A percentile compares a stretch with the other conserved stretches of the same genome.
Conservation (phyloP, 2,113 vertebrate genomes). For the Misgurnus anguillicaudatus region DNA sequence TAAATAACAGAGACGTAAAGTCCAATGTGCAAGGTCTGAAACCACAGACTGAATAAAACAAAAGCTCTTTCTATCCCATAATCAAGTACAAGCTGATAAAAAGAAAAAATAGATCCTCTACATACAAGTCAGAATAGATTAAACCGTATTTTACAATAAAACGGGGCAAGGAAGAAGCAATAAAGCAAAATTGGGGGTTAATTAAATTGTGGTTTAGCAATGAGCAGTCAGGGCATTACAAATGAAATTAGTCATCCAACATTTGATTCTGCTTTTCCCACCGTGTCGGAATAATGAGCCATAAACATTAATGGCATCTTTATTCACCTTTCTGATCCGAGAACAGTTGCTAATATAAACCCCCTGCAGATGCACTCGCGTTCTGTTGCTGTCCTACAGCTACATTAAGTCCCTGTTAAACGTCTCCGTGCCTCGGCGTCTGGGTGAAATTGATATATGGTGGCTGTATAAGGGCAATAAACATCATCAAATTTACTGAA, state of each 20-base stretch:
- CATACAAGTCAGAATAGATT: slow-evolving; percentile 5
- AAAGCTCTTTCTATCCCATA: not conserved
- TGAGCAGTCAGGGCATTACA: slow-evolving; percentile 11
- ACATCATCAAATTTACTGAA: slow-evolving; percentile 59
- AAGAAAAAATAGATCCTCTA: not conserved
- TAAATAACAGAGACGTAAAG: too few relatives aligned
- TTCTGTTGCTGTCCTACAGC: slow-evolving; percentile 60
- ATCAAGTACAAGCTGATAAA: slow-evolving; percentile 3
- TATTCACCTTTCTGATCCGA: slow-evolving; percentile 64
- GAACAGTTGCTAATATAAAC: slow-evolving; percentile 64
- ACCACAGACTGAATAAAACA: not conserved
- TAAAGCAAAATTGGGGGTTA: slow-evolving; percentile 1
- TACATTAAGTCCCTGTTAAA: slow-evolving; percentile 57
- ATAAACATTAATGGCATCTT: slow-evolving; percentile 63
- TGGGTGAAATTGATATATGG: slow-evolving; percentile 62
- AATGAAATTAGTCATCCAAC: slow-evolving; percentile 44
- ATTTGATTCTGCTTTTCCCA: not conserved
- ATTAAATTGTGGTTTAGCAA: slow-evolving; percentile 17
- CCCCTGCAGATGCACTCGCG: slow-evolving; percentile 52
- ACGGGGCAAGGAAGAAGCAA: not conserved
- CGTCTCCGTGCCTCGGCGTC: slow-evolving; percentile 52
- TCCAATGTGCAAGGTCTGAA: not conserved
- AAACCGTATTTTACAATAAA: not conserved
- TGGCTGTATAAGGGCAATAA: slow-evolving; percentile 58
- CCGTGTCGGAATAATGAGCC: slow-evolving; percentile 57